Evolutionary conservation across 2,797 vertebrate species (phyloP).

Genomic region (Heterohyrax brucei): DNA sequence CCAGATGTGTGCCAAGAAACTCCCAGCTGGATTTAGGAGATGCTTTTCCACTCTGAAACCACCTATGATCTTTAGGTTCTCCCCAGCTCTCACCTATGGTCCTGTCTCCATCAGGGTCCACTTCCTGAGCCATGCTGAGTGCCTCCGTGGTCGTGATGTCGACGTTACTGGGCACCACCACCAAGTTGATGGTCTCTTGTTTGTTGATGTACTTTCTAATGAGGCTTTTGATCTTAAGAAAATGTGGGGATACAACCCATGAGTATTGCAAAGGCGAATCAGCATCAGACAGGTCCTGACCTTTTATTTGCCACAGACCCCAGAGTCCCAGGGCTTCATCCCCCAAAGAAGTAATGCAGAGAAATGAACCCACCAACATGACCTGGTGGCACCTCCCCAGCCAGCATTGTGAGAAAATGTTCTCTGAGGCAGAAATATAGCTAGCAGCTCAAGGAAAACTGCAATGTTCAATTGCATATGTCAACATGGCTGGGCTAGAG

Average conservation of each 20-base stretch:
- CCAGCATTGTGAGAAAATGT: background rate
- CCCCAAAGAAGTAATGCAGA: background rate
- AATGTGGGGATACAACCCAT: background rate
- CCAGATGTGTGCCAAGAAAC: background rate
- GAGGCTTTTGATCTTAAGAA: constrained; percentile 92
- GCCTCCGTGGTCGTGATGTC: constrained; percentile 97
- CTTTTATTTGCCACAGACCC: background rate
- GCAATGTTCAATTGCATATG: background rate
- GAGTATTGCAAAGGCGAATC: accelerated
- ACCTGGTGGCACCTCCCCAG: background rate
- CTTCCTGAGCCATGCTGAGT: constrained; percentile 94
- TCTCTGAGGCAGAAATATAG: background rate
- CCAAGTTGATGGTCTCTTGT: constrained; percentile 95
- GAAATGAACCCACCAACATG: background rate
- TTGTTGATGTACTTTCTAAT: constrained; percentile 92
- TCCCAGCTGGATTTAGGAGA: background rate
- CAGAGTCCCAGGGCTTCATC: background rate
- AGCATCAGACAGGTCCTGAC: background rate
- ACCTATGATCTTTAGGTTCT: accelerated
- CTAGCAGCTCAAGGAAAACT: background rate
- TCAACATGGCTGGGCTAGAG: background rate
- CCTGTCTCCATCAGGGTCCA: constrained; percentile 94
- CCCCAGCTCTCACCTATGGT: constrained; percentile 92
- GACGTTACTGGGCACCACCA: constrained; percentile 95
- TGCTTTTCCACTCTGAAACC: accelerated